Conservation (phyloP, 2,888 invertebrate genomes). For the Formica aserva region DNA sequence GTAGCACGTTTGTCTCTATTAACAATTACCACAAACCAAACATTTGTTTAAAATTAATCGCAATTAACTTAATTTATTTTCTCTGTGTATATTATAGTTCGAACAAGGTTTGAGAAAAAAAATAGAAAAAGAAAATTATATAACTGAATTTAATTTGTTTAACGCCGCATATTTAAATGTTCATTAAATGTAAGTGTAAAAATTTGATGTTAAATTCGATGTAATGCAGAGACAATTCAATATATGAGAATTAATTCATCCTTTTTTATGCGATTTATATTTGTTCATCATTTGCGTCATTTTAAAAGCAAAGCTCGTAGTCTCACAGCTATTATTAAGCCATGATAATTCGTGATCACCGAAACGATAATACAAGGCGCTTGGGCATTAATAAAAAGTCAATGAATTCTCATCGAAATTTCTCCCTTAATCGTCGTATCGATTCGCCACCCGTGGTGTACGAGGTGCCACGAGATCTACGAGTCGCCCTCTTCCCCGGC, state of each 20-base stretch:
- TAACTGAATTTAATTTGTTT: constrained; percentile 6
- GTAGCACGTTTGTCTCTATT: constrained; percentile 43
- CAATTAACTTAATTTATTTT: not conserved
- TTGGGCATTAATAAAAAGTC: constrained; percentile 1
- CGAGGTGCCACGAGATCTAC: constrained; percentile 63
- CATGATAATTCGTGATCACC: not conserved
- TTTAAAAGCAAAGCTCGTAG: not conserved
- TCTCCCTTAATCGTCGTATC: constrained; percentile 54
- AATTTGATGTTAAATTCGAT: not conserved
- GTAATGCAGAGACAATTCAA: not conserved
- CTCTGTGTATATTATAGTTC: not conserved
- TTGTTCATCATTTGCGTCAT: not conserved
- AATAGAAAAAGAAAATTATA: not conserved
- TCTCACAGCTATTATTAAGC: not conserved
- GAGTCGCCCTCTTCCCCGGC: constrained; percentile 29
- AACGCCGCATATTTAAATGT: not conserved
- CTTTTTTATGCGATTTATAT: not conserved
- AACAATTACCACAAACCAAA: constrained; percentile 43
- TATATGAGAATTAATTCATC: not conserved
- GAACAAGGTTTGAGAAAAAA: not conserved
- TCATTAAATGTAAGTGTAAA: not conserved
- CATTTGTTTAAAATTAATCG: constrained; percentile 10
- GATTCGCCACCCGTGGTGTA: constrained; percentile 62
- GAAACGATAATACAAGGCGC: too few species aligned
- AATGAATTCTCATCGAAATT: constrained; percentile 55